A percentile compares a stretch with the other conserved stretches of the same genome.
These are phyloP conservation scores for Abramis brama DNA, from an alignment of 2,113 vertebrate genomes.

Conservation along the genomic window DNA sequence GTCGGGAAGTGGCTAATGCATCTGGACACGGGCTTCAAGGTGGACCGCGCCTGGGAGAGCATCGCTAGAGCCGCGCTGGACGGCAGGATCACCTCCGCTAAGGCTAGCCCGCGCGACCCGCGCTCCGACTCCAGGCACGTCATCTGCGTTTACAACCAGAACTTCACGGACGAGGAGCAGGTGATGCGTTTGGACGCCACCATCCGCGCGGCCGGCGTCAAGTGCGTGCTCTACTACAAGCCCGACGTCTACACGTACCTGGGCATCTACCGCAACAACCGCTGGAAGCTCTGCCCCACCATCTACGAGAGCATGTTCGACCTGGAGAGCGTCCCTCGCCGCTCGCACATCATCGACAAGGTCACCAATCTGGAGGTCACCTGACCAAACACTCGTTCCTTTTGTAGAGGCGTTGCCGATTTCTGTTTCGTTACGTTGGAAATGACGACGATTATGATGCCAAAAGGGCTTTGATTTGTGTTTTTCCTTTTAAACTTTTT, in stretches of 20 bases:
- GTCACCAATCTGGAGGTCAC: conserved; percentile 83
- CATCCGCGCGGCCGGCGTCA: conserved; percentile 84
- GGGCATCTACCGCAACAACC: conserved; percentile 89
- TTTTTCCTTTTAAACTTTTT: too few species aligned
- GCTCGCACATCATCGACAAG: conserved; percentile 84
- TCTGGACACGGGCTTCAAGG: conserved; percentile 86
- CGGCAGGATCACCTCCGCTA: conserved; percentile 77
- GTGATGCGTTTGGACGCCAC: conserved; percentile 78
- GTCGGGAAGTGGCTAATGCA: conserved; percentile 89
- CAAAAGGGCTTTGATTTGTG: too few species aligned
- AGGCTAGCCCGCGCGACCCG: conserved; percentile 78
- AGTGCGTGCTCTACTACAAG: conserved; percentile 86
- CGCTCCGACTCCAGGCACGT: conserved; percentile 77
- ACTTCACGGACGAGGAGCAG: conserved; percentile 85
- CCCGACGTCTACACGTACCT: conserved; percentile 89
- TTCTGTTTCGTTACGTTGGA: too few species aligned
- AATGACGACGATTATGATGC: too few species aligned
- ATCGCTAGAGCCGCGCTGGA: conserved; percentile 81
- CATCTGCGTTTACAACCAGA: conserved; percentile 85
- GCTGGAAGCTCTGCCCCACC: conserved; percentile 89
- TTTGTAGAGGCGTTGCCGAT: too few species aligned
- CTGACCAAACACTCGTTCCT: too few species aligned
- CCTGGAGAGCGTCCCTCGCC: conserved; percentile 83
- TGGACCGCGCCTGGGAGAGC: conserved; percentile 88
- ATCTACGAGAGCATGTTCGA: conserved; percentile 91